A percentile compares a stretch with the other conserved stretches of the same genome.
Evolutionary conservation across 2,113 vertebrate species (phyloP).

Genomic region (Hemicordylus capensis): DNA sequence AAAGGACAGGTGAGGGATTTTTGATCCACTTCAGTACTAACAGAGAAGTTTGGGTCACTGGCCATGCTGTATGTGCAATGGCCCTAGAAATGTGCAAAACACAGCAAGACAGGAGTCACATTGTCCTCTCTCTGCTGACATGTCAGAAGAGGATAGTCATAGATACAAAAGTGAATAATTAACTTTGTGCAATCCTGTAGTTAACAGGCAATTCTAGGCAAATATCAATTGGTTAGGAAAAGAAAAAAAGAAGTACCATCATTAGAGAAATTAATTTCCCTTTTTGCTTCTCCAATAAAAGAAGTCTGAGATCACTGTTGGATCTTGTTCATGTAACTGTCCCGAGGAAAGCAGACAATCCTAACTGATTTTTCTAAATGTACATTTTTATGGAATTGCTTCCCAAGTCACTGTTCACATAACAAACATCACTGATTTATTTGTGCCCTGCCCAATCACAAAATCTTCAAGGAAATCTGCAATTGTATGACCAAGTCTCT

Average conservation of each 20-base stretch:
- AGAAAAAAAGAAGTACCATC: neutral
- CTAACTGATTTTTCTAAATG: neutral
- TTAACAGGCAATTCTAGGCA: neutral
- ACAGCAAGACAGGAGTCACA: neutral
- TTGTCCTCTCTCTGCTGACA: neutral
- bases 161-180: conserved; percentile 4
- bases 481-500: neutral
- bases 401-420: neutral
- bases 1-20: neutral
- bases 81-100: neutral
- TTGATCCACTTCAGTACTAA: neutral
- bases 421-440: neutral
- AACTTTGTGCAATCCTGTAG: neutral
- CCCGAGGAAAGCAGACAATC: neutral
- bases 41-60: neutral
- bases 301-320: neutral
- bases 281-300: conserved; percentile 5
- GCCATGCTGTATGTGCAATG: neutral
- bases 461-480: neutral
- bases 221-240: neutral
- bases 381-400: neutral
- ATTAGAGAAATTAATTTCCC: neutral
- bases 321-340: neutral
- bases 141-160: neutral
- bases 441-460: neutral